These are phyloP conservation scores for Coenonympha glycerion DNA, from an alignment of 2,888 invertebrate genomes.

Conservation along the genomic window DNA sequence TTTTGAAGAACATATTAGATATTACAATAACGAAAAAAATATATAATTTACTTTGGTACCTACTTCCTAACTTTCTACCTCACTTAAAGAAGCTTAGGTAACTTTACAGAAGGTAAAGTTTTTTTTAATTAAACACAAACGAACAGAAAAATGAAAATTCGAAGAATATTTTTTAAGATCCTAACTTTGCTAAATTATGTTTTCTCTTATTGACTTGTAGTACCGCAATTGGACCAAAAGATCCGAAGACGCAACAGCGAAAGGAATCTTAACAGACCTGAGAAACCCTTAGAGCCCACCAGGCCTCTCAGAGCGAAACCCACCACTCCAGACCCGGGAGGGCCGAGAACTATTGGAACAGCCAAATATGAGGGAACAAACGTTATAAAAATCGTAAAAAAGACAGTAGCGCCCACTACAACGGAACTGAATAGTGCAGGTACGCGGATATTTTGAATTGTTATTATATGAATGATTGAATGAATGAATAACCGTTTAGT, in stretches of 20 bases:
- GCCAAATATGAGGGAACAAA: constrained; percentile 48
- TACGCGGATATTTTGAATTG: too few species aligned
- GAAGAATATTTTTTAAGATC: neutral
- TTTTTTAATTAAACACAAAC: too few species aligned
- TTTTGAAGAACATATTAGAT: too few species aligned
- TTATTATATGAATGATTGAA: too few species aligned
- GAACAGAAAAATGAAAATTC: neutral
- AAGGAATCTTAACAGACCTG: constrained; percentile 44
- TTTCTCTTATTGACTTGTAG: constrained; percentile 12
- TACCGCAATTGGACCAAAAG: constrained; percentile 38
- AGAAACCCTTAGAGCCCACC: constrained; percentile 47
- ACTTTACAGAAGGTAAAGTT: too few species aligned
- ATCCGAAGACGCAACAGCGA: constrained; percentile 40
- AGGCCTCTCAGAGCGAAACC: constrained; percentile 47
- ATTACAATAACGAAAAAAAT: too few species aligned
- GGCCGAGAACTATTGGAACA: constrained; percentile 37
- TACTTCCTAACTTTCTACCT: too few species aligned
- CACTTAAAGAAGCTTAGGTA: too few species aligned
- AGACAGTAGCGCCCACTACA: constrained; percentile 46
- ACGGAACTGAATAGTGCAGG: constrained; percentile 30
- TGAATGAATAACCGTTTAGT: too few species aligned
- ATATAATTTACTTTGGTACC: too few species aligned
- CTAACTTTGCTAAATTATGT: neutral
- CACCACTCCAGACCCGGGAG: constrained; percentile 45
- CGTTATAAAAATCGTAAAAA: constrained; percentile 62